Base-by-base conservation (phyloP, 2,888 invertebrate genomes). In the Ophion ellenae region DNA sequence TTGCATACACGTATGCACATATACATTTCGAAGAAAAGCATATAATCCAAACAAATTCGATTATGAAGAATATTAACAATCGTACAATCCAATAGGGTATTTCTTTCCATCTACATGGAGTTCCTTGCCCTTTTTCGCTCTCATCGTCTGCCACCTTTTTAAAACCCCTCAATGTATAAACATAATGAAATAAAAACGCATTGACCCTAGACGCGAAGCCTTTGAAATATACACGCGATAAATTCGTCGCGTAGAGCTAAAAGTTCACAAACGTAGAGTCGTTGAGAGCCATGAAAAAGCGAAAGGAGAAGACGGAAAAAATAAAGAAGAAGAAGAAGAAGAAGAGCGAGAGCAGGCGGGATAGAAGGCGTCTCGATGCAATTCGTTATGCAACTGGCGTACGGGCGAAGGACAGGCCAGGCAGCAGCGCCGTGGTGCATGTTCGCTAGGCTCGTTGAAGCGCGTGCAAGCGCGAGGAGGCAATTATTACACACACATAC, bases 321-420 rank as follows among this genome's bases (percentile, higher is more conserved):
- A 28, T 32, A 67, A 11, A 24, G 28, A 32, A 3, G 59, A 53
- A 57, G 24, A 11, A 24, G 28, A 32, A 3, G 59, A 53, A 32
- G 32, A 24, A 64, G 40, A 75, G 66, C 32, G 71, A 28, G 57
- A 66, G 71, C 69, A 74, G 69, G 71, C n/a, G 63, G 63, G 47
- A 67, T 71, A 76, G 61, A 76, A 76, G 79, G 74, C 53, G 61
- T 79, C 71, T 66, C 75, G 83, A 67, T 87, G 88, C 87, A 79
- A 87, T 84, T 86, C 84, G 89, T 89, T 89, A 89, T 88, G 89
- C 89, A 90, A 90, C 87, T 59, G 85, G 63, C 61, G 83, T 77
- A 74, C 77, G 45, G 76, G 73, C 85, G 89, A 88, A 89, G 89
- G 89, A 88, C 89, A 85, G 86, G 83, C 76, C 70, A 73, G 11